These are phyloP conservation scores for Leptinotarsa defecta DNA, from an alignment of 1,140 invertebrate species.

Conservation along the genomic window DNA sequence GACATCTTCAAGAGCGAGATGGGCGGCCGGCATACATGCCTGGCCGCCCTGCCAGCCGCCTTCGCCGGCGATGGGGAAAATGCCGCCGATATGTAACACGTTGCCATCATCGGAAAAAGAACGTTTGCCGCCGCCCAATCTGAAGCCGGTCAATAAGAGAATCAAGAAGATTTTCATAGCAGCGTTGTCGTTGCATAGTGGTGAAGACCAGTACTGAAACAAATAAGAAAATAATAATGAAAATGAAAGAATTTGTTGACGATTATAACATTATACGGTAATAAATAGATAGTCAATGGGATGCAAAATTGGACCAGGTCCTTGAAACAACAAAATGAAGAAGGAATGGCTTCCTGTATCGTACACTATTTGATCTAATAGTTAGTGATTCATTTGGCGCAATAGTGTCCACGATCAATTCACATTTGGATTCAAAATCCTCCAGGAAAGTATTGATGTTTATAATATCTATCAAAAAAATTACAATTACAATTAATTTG, in stretches of 20 bases:
- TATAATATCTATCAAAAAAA: too few relatives aligned
- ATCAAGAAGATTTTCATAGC: constrained; percentile 46
- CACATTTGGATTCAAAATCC: too few relatives aligned
- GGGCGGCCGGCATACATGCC: constrained; percentile 93
- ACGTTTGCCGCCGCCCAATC: constrained; percentile 33
- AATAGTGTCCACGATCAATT: too few relatives aligned
- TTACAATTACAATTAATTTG: too few relatives aligned
- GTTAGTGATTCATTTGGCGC: too few relatives aligned
- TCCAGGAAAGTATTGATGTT: too few relatives aligned
- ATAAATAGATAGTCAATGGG: not conserved
- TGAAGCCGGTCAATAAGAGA: constrained; percentile 34
- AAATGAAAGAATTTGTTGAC: not conserved
- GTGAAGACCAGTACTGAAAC: constrained; percentile 51
- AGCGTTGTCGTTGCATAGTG: constrained; percentile 43
- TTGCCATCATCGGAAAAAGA: constrained; percentile 56
- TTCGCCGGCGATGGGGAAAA: constrained; percentile 94
- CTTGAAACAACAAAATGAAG: not conserved
- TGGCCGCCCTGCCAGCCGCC: constrained; percentile 95
- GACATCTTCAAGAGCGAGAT: constrained; percentile 94
- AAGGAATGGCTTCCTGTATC: too few relatives aligned
- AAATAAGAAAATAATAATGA: constrained; percentile 25
- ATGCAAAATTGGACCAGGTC: not conserved
- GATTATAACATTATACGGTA: not conserved
- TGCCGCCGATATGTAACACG: constrained; percentile 93
- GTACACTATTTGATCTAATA: too few relatives aligned